phyloP scores from a whole-genome alignment of 2,113 vertebrate species.

The Onychostoma macrolepis region DNA sequence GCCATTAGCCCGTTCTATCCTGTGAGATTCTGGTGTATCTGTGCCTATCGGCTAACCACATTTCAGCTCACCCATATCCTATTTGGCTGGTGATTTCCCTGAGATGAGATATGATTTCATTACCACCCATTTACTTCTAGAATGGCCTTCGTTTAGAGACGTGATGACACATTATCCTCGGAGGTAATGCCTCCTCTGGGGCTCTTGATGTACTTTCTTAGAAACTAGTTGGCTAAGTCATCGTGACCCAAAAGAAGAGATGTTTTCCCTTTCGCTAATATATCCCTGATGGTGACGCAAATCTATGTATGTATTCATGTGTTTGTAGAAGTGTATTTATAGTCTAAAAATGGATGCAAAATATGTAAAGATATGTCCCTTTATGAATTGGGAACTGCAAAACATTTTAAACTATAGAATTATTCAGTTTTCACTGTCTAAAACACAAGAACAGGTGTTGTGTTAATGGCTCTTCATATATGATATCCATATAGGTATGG shows the following conservation, averaged over 20 bases:
- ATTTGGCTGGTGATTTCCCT: slow-evolving; percentile 19
- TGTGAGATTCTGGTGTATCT: not conserved
- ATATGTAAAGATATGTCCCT: not conserved
- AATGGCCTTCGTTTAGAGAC: slow-evolving; percentile 36
- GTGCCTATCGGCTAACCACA: not conserved
- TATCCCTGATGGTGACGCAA: too few relatives aligned
- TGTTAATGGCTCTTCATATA: not conserved
- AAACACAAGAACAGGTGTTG: not conserved
- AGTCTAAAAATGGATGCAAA: not conserved
- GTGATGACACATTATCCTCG: slow-evolving; percentile 44
- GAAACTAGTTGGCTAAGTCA: not conserved
- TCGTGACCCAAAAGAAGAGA: slow-evolving; percentile 11
- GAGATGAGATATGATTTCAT: slow-evolving; percentile 41
- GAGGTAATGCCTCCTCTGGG: slow-evolving; percentile 4
- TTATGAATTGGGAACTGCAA: not conserved
- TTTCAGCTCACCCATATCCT: not conserved
- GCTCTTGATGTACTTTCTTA: slow-evolving; percentile 41
- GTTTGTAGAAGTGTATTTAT: not conserved
- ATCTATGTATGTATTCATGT: not conserved
- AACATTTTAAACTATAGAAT: not conserved
- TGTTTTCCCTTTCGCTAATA: not conserved
- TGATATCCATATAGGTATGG: not conserved
- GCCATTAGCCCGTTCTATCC: not conserved
- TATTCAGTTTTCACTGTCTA: not conserved
- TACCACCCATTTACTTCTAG: slow-evolving; percentile 32